A percentile compares a stretch with the other conserved stretches of the same genome.
Conservation (phyloP, 1,140 invertebrate genomes). For the Sycophila sp. region DNA sequence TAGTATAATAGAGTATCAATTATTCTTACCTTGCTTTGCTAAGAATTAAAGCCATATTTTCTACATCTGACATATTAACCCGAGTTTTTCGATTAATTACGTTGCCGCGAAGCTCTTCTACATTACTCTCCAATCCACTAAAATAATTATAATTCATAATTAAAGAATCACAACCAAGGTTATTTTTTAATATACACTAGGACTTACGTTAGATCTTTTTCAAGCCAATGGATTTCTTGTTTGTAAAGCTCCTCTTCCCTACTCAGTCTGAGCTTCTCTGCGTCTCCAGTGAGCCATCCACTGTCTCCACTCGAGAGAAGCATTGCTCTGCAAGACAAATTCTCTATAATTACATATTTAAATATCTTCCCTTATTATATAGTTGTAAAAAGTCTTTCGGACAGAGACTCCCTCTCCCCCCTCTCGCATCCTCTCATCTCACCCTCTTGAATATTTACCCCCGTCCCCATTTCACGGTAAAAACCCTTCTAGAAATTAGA, state of each 20-base stretch:
- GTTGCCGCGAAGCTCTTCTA: slow-evolving; percentile 93
- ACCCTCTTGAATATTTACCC: too few relatives aligned
- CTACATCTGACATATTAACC: slow-evolving; percentile 96
- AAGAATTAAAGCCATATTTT: slow-evolving; percentile 93
- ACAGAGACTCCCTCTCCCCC: too few relatives aligned
- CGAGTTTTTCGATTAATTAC: slow-evolving; percentile 94
- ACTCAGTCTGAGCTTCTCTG: slow-evolving; percentile 75
- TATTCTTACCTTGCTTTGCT: slow-evolving; percentile 86
- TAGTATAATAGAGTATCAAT: too few relatives aligned
- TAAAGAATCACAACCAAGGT: neutral
- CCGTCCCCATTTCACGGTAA: too few relatives aligned
- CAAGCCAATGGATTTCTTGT: slow-evolving; percentile 88
- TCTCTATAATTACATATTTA: slow-evolving; percentile 1
- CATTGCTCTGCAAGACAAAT: slow-evolving; percentile 67
- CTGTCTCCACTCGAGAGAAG: slow-evolving; percentile 73
- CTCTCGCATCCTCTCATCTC: too few relatives aligned
- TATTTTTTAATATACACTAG: neutral
- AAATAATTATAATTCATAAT: neutral
- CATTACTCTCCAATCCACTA: slow-evolving; percentile 91
- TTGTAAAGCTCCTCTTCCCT: slow-evolving; percentile 88
- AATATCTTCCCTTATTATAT: too few relatives aligned
- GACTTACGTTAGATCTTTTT: slow-evolving; percentile 86
- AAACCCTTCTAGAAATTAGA: too few relatives aligned
- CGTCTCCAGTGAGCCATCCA: slow-evolving; percentile 69
- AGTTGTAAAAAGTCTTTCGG: too few relatives aligned